These are phyloP conservation scores for Barypeithes pellucidus DNA, from an alignment of 2,888 invertebrate species.

Conservation along the genomic window DNA sequence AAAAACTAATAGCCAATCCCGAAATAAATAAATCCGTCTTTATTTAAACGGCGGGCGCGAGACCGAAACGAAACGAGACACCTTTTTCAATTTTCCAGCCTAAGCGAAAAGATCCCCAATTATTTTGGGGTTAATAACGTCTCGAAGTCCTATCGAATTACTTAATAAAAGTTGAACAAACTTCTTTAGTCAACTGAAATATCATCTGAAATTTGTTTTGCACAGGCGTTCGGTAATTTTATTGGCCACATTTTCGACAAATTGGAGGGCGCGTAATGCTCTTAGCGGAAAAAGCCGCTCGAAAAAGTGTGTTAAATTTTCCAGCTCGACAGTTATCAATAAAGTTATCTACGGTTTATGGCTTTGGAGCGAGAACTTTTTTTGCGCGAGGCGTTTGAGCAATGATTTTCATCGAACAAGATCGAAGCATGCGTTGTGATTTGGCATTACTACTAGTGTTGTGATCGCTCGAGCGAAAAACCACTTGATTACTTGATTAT, in stretches of 20 bases:
- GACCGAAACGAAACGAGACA: constrained; percentile 6
- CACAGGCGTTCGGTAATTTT: constrained; percentile 23
- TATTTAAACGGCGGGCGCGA: neutral
- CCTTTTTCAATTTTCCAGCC: constrained; percentile 17
- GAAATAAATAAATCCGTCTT: neutral
- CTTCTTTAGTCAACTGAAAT: constrained; percentile 27
- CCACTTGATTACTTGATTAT: too few species aligned
- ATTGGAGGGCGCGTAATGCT: constrained; percentile 25
- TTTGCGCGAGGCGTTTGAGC: too few species aligned
- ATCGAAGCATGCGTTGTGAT: too few species aligned
- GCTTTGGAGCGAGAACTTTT: neutral
- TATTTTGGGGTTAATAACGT: constrained; percentile 22
- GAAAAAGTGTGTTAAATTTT: constrained; percentile 18
- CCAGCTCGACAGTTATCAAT: constrained; percentile 15
- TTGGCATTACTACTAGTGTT: too few species aligned
- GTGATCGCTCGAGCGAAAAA: too few species aligned
- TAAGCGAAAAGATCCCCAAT: constrained; percentile 24
- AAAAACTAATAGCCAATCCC: neutral
- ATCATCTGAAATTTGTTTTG: constrained; percentile 32
- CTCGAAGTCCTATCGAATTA: constrained; percentile 18
- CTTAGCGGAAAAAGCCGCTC: neutral
- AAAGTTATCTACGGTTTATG: neutral
- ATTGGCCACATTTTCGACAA: constrained; percentile 30
- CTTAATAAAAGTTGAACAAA: constrained; percentile 29
- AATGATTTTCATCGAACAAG: too few species aligned